phyloP scores from a whole-genome alignment of 2,113 vertebrate genomes.

The Dascyllus trimaculatus region DNA sequence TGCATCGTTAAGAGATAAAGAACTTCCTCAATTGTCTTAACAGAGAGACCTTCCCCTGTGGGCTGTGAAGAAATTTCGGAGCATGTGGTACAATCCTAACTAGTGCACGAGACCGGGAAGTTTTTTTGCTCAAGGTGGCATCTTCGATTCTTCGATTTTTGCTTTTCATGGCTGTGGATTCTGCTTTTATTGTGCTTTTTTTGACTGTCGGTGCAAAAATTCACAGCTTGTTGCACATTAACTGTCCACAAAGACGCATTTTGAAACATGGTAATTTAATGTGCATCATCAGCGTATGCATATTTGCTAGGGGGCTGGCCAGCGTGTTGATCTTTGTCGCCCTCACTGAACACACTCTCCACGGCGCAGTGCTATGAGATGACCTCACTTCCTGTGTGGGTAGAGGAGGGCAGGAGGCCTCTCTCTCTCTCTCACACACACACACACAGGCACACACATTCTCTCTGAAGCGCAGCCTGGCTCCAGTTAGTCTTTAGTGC shows the following conservation, averaged over 20 bases:
- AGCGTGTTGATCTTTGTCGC: conserved; percentile 76
- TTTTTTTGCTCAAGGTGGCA: conserved; percentile 38
- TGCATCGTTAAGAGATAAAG: conserved; percentile 71
- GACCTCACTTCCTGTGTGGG: conserved; percentile 85
- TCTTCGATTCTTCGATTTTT: too few relatives aligned
- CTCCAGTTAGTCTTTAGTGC: conserved; percentile 71
- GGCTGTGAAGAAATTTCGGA: conserved; percentile 54
- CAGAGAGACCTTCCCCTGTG: conserved; percentile 43
- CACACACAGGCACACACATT: conserved; percentile 52
- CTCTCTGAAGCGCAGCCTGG: conserved; percentile 62
- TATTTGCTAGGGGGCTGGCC: conserved; percentile 62
- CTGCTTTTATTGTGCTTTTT: conserved; percentile 17
- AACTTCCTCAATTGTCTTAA: conserved; percentile 64
- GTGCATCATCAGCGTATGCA: conserved; percentile 33
- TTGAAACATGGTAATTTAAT: conserved; percentile 32
- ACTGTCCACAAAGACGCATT: conserved; percentile 20
- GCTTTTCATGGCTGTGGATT: conserved; percentile 17
- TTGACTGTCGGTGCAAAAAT: conserved; percentile 7
- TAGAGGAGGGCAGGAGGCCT: conserved; percentile 76
- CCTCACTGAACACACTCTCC: conserved; percentile 67
- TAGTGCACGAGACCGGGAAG: conserved; percentile 28
- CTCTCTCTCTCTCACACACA: conserved; percentile 10
- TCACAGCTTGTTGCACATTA: background rate
- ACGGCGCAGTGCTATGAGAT: conserved; percentile 67
- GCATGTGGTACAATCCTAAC: conserved; percentile 58